Conservation (phyloP, 2,113 vertebrate genomes). For the Prinia subflava region DNA sequence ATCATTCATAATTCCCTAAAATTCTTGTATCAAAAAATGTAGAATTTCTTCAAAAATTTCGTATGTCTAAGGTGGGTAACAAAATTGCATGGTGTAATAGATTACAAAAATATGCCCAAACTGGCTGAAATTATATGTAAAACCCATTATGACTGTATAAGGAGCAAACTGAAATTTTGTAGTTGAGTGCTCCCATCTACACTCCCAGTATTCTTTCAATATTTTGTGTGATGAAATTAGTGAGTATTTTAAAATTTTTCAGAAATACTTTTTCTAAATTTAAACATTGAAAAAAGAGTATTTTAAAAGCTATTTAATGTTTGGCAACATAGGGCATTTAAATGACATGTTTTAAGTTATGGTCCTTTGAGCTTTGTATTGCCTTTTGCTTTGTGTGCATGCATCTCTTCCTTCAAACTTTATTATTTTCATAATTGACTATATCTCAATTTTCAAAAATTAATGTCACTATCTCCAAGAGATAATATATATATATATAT, state of each 20-base stretch:
- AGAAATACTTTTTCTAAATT: not conserved
- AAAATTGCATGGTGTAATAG: not conserved
- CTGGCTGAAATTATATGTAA: not conserved
- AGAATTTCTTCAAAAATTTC: not conserved
- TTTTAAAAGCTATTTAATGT: not conserved
- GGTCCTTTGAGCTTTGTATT: not conserved
- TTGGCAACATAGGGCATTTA: not conserved
- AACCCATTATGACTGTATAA: not conserved
- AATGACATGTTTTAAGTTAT: not conserved
- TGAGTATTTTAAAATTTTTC: not conserved
- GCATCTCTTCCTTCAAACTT: not conserved
- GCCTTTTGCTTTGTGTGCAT: not conserved
- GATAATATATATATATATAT: no score
- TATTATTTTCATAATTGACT: not conserved
- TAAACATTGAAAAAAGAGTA: rapidly evolving
- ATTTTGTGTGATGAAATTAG: not conserved
- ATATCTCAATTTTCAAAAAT: not conserved
- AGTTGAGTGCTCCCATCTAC: not conserved
- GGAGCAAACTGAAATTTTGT: not conserved
- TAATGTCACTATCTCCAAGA: not conserved
- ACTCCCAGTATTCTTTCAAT: not conserved
- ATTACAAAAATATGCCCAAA: not conserved
- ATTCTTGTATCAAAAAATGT: not conserved
- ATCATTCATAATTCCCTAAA: not conserved
- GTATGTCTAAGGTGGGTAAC: not conserved